These are phyloP conservation scores for Mythimna ferrago DNA, from an alignment of 2,888 invertebrate species.

Conservation along the genomic window DNA sequence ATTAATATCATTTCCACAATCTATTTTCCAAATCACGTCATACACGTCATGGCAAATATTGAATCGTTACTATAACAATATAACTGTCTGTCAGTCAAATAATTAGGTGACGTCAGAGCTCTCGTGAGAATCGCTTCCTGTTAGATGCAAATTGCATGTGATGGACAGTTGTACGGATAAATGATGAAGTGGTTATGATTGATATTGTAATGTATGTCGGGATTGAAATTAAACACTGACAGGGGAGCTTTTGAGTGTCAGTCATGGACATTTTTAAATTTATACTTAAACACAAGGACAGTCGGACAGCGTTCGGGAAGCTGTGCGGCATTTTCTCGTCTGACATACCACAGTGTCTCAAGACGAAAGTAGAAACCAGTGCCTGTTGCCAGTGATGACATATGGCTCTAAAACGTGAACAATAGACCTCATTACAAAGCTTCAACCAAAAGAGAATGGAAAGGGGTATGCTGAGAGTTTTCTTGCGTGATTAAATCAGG, in stretches of 20 bases:
- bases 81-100: conserved; percentile 47
- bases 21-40: conserved; percentile 43
- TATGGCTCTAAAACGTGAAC: too few relatives aligned
- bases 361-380: too few relatives aligned
- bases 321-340: too few relatives aligned
- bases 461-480: too few relatives aligned
- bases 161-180: conserved; percentile 40
- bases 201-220: neutral
- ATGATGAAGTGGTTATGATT: conserved; percentile 6
- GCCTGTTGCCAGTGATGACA: too few relatives aligned
- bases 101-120: conserved; percentile 42
- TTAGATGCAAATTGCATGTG: conserved; percentile 28
- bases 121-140: conserved; percentile 35
- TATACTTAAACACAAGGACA: too few relatives aligned
- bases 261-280: neutral
- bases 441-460: too few relatives aligned
- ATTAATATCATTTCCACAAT: conserved; percentile 25
- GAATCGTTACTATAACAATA: conserved; percentile 43
- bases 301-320: too few relatives aligned
- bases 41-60: conserved; percentile 41
- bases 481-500: too few relatives aligned
- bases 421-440: too few relatives aligned
- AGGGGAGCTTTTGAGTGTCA: neutral
- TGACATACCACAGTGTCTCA: too few relatives aligned
- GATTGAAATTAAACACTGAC: conserved; percentile 13